Evolutionary conservation across 2,888 invertebrate genomes (phyloP), one percentile per base, ranked within the genome.

Genomic region (Phaonia tiefii): DNA sequence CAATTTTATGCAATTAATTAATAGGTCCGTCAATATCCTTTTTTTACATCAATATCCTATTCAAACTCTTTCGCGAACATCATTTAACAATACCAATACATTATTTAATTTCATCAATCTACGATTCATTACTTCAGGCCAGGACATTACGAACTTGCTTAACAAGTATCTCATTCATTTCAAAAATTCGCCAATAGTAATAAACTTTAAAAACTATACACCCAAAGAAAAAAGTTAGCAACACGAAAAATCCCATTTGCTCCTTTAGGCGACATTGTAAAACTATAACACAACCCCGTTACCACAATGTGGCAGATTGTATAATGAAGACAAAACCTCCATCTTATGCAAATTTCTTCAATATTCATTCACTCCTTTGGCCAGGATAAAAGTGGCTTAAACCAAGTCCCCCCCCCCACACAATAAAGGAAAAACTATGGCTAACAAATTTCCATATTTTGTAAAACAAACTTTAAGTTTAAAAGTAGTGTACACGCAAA

Each of bases 391-490:
- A 20, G 42, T 42, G 39, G 42, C 20, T 63, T 39, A 39, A 15
- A 60, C 31, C 39, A 63, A 63, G 22, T 37, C 5, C 63, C 42
- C 42, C n/a, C n/a, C n/a, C n/a, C n/a, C n/a, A n/a, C n/a, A n/a
- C n/a, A n/a, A n/a, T n/a, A n/a, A n/a, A n/a, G 42, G 17, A 63
- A 42, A 42, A 60, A 63, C 63, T 63, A 63, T 63, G 42, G 63
- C 13, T 17, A 63, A 63, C 63, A 63, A 63, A 63, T 63, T 63
- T 63, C 63, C 63, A 63, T 63, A 63, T 63, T 63, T 10, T 17
- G 13, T 3, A 1, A 63, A 63, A 22, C 26, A 58, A 60, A 63
- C 63, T 63, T 42, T 17, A 63, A 63, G 39, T 63, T 63, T 39
- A 63, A 39, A 11, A 10, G 42, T 15, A 42, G 42, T 13, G 20